Evolutionary conservation across 2,888 invertebrate species (phyloP), one percentile per base, ranked within the genome.

Genomic region (Crossocerus cetratus): DNA sequence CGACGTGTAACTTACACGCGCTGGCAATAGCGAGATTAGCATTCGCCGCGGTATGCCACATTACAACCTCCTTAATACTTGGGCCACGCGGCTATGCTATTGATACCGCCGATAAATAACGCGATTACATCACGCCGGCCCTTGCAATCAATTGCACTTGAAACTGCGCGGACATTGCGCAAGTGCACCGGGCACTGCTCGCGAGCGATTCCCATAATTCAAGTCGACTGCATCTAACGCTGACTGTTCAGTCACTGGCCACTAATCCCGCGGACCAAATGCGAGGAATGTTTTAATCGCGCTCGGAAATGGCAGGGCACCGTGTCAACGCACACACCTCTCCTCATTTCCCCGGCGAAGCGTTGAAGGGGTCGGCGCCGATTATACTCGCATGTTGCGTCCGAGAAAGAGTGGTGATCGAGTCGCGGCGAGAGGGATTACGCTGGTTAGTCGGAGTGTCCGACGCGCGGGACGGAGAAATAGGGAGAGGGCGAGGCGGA

Each of bases 41-140:
- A 61, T 44, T 60, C 57, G 43, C 54, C 65, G 55, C 20, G 58
- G 71, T 72, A 80, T 59, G 67, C 32, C 74, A 72, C 73, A 65
- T 76, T 55, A 73, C 58, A 32, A 32, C 32, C 62, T 42, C 22
- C 49, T 53, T 67, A 42, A 61, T 16, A 55, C 49, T 43, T 56
- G 45, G 20, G 43, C 54, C 64, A 55, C 56, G 49, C 63, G 49
- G 23, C 65, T 54, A 54, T 23, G 23, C 65, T 54, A 54, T 23
- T 18, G 42, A 8, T n/a, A 20, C 0, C 11, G 44, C 56, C 67
- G 72, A 76, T 80, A 76, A 80, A 76, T 80, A 79, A 76, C 69
- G 59, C 65, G 77, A 73, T 76, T 76, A 74, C 62, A 65, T 61
- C 65, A 53, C 44, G 45, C 59, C 55, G 62, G 64, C 55, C 22